Evolutionary conservation across 2,888 invertebrate species (phyloP), one percentile per base, ranked within the genome.

Genomic region (Pogonocherus hispidulus): DNA sequence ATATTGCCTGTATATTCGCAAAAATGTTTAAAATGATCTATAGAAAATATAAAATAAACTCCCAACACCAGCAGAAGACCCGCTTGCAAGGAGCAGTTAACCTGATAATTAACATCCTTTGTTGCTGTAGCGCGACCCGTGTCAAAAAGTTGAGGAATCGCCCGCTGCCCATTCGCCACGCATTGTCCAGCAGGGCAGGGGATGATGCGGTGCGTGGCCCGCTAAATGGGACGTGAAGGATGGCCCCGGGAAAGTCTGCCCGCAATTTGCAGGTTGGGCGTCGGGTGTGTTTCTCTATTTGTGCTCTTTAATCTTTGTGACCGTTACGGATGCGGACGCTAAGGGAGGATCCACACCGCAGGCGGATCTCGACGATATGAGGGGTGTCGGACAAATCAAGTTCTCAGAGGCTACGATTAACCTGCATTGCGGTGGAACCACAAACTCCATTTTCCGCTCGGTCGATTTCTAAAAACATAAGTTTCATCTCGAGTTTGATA

Each of bases 61-160:
- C n/a, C n/a, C 27, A 27, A 8, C 27, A 27, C 14, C 14, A n/a
- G 41, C 16, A 41, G 41, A n/a, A 41, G 16, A 18, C 32, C 59
- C 59, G 18, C 11, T 47, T 47, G 47, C 22, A 18, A 47, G 59
- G 59, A 59, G 47, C 59, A 37, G 14, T 59, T 47, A 27, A 27
- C 27, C 32, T 23, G 27, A 27, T 46, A 59, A 59, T 59, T 59
- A 59, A 47, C 59, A 18, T 18, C 59, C 32, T 59, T 47, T 59
- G 59, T 59, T 46, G 22, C 37, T 46, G 32, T 27, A 46, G 44
- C 41, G 41, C 27, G 46, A 59, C 59, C 59, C 47, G 27, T 47
- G 19, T 59, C 59, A 47, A 46, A 47, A 59, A 47, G 47, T 41
- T 47, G 27, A 47, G 47, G 59, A 47, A 59, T 59, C 27, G 27